Conservation (phyloP, 2,797 vertebrate genomes). For the Pelodytes ibericus region DNA sequence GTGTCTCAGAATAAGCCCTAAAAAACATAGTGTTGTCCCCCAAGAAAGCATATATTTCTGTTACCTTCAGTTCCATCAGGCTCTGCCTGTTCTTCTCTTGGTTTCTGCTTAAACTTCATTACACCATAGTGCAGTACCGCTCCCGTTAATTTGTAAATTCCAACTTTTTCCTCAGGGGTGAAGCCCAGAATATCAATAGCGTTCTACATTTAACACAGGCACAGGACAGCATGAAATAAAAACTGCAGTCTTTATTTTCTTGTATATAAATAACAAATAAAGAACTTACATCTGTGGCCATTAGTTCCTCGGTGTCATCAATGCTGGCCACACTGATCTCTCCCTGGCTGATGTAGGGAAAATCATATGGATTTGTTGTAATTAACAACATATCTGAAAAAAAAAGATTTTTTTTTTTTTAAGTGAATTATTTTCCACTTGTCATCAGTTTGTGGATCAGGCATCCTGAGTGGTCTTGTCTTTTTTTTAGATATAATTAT, state of each 20-base stretch:
- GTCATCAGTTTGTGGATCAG: no score
- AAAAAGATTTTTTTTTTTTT: no score
- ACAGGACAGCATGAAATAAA: neutral
- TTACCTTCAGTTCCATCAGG: slow-evolving; percentile 80
- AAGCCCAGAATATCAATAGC: slow-evolving; percentile 82
- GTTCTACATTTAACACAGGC: slow-evolving; percentile 55
- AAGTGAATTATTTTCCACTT: no score
- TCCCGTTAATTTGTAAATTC: slow-evolving; percentile 80
- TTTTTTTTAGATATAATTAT: no score
- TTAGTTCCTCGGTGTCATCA: slow-evolving; percentile 66
- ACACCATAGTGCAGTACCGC: slow-evolving; percentile 81
- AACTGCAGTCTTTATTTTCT: no score
- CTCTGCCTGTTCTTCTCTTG: slow-evolving; percentile 80
- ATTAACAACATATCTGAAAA: slow-evolving; percentile 70
- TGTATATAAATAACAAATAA: neutral
- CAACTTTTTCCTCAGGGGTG: slow-evolving; percentile 75
- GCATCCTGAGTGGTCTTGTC: no score
- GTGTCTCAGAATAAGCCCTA: no score
- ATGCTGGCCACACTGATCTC: slow-evolving; percentile 72
- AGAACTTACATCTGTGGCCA: slow-evolving; percentile 69
- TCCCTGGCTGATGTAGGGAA: slow-evolving; percentile 71
- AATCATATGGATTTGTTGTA: slow-evolving; percentile 71
- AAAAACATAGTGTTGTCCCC: no score
- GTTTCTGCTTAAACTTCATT: slow-evolving; percentile 85
- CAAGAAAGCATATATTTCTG: no score